These are phyloP conservation scores for Tympanuchus pallidicinctus DNA, from an alignment of 2,113 vertebrate genomes.

Conservation along the genomic window DNA sequence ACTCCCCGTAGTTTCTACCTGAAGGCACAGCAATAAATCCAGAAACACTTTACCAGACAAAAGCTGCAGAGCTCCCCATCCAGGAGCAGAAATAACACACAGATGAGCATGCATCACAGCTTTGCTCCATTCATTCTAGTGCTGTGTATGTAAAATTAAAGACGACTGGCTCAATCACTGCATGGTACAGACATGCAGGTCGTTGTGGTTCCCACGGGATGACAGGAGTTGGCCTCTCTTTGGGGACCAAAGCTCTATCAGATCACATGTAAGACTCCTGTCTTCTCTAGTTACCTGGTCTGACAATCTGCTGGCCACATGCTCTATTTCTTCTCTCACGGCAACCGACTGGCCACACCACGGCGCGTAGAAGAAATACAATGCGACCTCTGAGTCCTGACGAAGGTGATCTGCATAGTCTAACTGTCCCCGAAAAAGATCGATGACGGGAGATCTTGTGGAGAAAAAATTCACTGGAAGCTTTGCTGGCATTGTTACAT, in stretches of 20 bases:
- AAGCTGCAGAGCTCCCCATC: background rate
- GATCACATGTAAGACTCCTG: accelerated
- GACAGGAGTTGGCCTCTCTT: background rate
- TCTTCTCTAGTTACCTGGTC: slow-evolving; percentile 84
- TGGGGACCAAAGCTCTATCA: background rate
- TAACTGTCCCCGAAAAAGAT: slow-evolving; percentile 93
- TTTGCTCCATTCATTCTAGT: background rate
- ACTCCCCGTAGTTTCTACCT: background rate
- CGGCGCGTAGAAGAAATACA: slow-evolving; percentile 94
- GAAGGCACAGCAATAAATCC: background rate
- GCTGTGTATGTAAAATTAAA: background rate
- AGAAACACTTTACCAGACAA: background rate
- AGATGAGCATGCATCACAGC: background rate
- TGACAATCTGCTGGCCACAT: slow-evolving; percentile 86
- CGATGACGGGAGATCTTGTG: slow-evolving; percentile 84
- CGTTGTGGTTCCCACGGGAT: background rate
- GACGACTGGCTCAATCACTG: background rate
- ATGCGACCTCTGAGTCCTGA: slow-evolving; percentile 85
- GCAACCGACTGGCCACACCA: slow-evolving; percentile 97
- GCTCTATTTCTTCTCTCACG: slow-evolving; percentile 87
- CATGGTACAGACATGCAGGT: background rate
- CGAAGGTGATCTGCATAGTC: slow-evolving; percentile 89
- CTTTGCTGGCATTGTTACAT: slow-evolving; percentile 88
- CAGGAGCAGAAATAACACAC: background rate
- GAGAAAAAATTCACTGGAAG: slow-evolving; percentile 92